phyloP scores from a whole-genome alignment of 2,888 invertebrate genomes.

The Theodoxus fluviatilis region DNA sequence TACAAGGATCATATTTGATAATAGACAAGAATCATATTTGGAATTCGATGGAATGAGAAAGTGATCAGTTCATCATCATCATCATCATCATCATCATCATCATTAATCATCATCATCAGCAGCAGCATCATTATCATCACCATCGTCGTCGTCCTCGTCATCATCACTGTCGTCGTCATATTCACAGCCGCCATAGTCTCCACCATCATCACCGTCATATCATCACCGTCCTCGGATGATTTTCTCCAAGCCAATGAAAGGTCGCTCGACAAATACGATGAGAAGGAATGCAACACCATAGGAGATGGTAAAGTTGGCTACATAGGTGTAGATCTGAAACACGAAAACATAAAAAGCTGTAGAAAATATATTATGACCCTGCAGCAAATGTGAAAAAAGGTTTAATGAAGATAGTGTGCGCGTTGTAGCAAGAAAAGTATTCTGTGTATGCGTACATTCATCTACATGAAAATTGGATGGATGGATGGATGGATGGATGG shows the following conservation, averaged over 20 bases:
- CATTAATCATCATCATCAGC: too few species aligned
- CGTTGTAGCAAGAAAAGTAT: neutral
- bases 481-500: neutral
- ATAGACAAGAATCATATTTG: neutral
- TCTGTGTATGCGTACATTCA: neutral
- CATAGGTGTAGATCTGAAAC: slow-evolving; percentile 30
- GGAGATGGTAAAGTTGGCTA: slow-evolving; percentile 27
- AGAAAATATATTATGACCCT: neutral
- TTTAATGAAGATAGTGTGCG: neutral
- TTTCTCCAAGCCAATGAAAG: slow-evolving; percentile 31
- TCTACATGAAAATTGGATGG: neutral
- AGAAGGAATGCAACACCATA: slow-evolving; percentile 31
- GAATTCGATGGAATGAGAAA: neutral
- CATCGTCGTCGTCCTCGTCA: neutral
- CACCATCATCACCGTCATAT: too few species aligned
- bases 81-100: neutral
- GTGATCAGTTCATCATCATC: neutral
- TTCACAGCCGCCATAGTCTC: too few species aligned
- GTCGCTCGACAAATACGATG: slow-evolving; percentile 32
- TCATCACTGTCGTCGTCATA: slow-evolving; percentile 13
- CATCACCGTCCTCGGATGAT: slow-evolving; percentile 16
- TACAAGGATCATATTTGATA: neutral
- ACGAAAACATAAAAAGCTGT: neutral
- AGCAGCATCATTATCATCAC: neutral
- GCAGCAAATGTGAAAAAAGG: neutral